Evolutionary conservation across 2,113 vertebrate genomes (phyloP).

Genomic region (Eptesicus fuscus): DNA sequence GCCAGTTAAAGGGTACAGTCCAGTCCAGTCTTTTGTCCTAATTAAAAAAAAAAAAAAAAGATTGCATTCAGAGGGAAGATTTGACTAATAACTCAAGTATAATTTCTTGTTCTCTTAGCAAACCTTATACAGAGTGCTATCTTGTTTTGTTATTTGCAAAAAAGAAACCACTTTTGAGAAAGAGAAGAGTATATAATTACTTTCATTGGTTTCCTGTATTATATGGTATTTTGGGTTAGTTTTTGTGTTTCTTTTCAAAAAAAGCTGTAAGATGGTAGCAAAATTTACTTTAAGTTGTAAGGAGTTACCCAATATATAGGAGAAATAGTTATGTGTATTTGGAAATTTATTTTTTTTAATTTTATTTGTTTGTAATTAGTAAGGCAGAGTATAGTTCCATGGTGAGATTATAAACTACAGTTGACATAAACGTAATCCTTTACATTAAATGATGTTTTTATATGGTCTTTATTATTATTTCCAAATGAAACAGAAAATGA

Average conservation of each 20-base stretch:
- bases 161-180: neutral
- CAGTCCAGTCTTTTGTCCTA: neutral
- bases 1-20: slow-evolving; percentile 36
- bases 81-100: neutral
- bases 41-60: slow-evolving; percentile 52
- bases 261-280: neutral
- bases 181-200: neutral
- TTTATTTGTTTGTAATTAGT: neutral
- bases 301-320: rapidly evolving
- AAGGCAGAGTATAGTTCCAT: neutral
- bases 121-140: neutral
- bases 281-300: neutral
- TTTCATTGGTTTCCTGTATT: neutral
- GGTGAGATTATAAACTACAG: neutral
- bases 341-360: neutral
- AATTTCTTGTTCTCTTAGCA: neutral
- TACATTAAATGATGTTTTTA: neutral
- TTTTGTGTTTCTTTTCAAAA: neutral
- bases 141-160: neutral
- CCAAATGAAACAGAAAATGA: neutral
- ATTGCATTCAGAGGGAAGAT: neutral
- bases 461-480: neutral
- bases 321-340: neutral
- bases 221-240: neutral
- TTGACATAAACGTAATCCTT: neutral